A percentile compares a stretch with the other conserved stretches of the same genome.
Conservation (phyloP, 2,797 vertebrate species). For the Moxostoma hubbsi region DNA sequence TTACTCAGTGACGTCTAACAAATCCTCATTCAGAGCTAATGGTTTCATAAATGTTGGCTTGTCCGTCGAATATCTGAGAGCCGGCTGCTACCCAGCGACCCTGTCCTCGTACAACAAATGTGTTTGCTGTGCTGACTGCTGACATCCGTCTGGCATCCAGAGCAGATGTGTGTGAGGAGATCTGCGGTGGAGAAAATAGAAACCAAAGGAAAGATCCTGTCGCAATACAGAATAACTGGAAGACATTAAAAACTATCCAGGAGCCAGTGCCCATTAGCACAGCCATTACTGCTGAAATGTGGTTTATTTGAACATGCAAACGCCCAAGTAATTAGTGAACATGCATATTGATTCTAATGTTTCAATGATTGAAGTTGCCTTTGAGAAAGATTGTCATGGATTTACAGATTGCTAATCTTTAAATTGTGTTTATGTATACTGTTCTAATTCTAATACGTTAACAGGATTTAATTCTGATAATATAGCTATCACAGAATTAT, state of each 20-base stretch:
- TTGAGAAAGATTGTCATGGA: not conserved
- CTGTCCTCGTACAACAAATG: conserved; percentile 62
- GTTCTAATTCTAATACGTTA: not conserved
- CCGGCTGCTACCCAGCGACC: conserved; percentile 6
- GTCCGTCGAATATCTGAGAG: not conserved
- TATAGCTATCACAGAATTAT: no score
- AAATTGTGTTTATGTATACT: not conserved
- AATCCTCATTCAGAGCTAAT: not conserved
- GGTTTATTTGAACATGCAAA: conserved; percentile 42
- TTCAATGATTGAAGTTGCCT: conserved; percentile 22
- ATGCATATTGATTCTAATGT: conserved; percentile 11
- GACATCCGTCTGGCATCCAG: conserved; percentile 60
- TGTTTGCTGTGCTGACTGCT: conserved; percentile 59
- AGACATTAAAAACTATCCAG: conserved; percentile 35
- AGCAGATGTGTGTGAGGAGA: not conserved
- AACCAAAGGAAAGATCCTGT: conserved; percentile 27
- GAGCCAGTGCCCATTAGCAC: conserved; percentile 41
- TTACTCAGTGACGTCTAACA: not conserved
- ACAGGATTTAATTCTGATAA: not conserved
- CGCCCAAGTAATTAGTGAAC: conserved; percentile 18
- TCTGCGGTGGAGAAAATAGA: no score
- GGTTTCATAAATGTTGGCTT: not conserved
- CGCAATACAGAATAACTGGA: conserved; percentile 47
- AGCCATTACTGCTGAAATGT: conserved; percentile 6
- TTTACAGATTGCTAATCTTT: not conserved